Conservation (phyloP, 2,113 vertebrate genomes). For the Hippocampus zosterae region DNA sequence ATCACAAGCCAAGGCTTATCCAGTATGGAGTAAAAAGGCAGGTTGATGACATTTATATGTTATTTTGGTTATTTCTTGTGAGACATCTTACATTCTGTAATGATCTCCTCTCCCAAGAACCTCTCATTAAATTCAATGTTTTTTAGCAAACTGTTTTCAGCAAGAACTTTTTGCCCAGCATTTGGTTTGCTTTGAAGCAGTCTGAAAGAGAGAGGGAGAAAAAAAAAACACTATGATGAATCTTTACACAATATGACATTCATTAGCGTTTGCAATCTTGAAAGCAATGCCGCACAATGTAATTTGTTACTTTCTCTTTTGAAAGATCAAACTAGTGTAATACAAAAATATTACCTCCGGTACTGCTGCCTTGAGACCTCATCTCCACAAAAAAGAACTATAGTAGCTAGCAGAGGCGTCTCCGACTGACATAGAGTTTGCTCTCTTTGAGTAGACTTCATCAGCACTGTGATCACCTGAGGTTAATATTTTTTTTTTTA, state of each 20-base stretch:
- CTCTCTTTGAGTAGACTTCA: slow-evolving; percentile 71
- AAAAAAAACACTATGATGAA: slow-evolving; percentile 17
- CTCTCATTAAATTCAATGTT: slow-evolving; percentile 79
- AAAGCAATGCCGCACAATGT: background rate
- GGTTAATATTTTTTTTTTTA: too few species aligned
- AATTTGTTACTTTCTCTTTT: background rate
- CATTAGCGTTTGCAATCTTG: slow-evolving; percentile 7
- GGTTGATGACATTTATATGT: background rate
- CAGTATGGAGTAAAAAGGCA: background rate
- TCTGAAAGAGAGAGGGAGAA: slow-evolving; percentile 33
- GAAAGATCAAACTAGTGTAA: background rate
- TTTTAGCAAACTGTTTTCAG: slow-evolving; percentile 78
- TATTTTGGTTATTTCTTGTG: background rate
- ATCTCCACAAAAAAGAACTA: slow-evolving; percentile 89
- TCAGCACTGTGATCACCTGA: slow-evolving; percentile 83
- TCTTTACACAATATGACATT: slow-evolving; percentile 12
- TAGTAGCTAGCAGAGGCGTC: slow-evolving; percentile 68
- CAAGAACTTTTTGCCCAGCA: slow-evolving; percentile 68
- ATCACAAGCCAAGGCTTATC: background rate
- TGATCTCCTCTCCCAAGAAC: slow-evolving; percentile 81
- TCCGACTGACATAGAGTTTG: slow-evolving; percentile 52
- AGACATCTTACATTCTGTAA: slow-evolving; percentile 77
- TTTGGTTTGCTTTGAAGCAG: slow-evolving; percentile 71
- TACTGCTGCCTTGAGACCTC: slow-evolving; percentile 90
- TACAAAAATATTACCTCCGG: slow-evolving; percentile 74